Conservation (phyloP, 37 sponge, comb jelly and placozoan species). For the Cladorhizidae sp. region DNA sequence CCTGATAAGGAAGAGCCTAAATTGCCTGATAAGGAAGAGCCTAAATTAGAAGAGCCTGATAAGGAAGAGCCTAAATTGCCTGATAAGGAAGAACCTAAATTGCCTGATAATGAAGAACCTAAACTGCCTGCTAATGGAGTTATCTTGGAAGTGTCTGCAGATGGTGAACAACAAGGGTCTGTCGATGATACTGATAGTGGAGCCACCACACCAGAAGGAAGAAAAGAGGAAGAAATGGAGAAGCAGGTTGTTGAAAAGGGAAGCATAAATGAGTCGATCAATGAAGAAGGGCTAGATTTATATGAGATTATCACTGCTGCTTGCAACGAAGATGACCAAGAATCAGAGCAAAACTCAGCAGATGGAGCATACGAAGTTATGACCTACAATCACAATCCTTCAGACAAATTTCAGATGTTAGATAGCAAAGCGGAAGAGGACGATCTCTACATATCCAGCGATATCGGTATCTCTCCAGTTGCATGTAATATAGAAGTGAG, state of each 20-base stretch:
- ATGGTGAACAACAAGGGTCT: not conserved
- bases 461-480: too few species aligned
- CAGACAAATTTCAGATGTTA: too few species aligned
- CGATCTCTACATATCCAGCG: too few species aligned
- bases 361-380: not conserved
- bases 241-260: not conserved
- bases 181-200: not conserved
- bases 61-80: not conserved
- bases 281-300: not conserved
- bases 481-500: too few species aligned
- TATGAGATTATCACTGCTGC: not conserved
- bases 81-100: not conserved
- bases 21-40: too few species aligned
- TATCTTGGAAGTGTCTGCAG: too few species aligned
- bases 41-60: not conserved
- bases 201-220: not conserved
- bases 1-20: not conserved
- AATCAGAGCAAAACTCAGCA: not conserved
- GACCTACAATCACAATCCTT: not conserved
- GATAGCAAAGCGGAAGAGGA: too few species aligned
- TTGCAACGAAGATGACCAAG: not conserved
- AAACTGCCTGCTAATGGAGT: not conserved
- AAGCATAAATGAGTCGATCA: not conserved
- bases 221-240: not conserved
- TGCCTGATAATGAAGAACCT: not conserved